Conservation (phyloP, 1,140 invertebrate species). For the Prorops nasuta region DNA sequence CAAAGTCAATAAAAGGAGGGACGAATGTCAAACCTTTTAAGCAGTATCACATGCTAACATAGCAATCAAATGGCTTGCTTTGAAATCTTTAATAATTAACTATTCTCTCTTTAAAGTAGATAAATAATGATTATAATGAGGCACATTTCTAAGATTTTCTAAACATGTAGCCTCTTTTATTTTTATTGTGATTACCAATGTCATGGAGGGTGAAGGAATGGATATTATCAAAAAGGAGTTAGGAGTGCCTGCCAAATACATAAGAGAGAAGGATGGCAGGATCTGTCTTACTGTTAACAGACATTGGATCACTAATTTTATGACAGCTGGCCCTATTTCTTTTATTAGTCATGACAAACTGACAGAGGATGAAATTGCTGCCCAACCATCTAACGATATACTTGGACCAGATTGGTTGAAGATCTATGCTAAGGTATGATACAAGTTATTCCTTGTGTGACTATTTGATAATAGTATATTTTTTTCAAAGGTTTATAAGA, state of each 20-base stretch:
- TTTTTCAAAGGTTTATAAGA: constrained; percentile 61
- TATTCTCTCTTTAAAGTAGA: too few species aligned
- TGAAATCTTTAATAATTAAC: too few species aligned
- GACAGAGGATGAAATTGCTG: constrained; percentile 47
- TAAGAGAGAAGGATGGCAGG: constrained; percentile 38
- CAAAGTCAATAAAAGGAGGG: too few species aligned
- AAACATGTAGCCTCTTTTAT: too few species aligned
- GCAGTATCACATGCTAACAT: too few species aligned
- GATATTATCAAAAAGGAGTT: constrained; percentile 41
- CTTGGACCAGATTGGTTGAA: constrained; percentile 43
- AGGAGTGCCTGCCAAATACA: constrained; percentile 43
- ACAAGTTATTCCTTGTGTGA: constrained; percentile 5
- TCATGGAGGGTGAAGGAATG: too few species aligned
- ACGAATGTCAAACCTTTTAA: too few species aligned
- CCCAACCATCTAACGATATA: constrained; percentile 43
- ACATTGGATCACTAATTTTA: constrained; percentile 43
- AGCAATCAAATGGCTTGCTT: too few species aligned
- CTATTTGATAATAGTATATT: not conserved
- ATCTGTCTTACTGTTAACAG: constrained; percentile 44
- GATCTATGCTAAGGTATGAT: constrained; percentile 46
- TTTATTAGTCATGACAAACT: constrained; percentile 46
- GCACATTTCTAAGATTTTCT: too few species aligned
- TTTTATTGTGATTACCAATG: too few species aligned
- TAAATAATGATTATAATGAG: too few species aligned
- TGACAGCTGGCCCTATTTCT: constrained; percentile 34